Base-by-base conservation (phyloP, 2,888 invertebrate species). In the Pachydiplax longipennis region DNA sequence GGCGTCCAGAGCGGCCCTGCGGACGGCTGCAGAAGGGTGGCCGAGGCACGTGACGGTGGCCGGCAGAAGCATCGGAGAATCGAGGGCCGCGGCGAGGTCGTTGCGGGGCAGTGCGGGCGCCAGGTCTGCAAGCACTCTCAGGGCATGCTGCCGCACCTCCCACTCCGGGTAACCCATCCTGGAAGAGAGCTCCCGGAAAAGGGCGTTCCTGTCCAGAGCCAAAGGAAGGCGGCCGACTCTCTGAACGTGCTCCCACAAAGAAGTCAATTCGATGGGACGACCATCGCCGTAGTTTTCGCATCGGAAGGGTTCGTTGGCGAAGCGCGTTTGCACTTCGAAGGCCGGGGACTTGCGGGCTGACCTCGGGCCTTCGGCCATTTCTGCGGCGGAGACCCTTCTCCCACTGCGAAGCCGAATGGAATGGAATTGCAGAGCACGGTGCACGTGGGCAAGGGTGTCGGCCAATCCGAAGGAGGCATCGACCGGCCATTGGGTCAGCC, bases 141-240 rank as follows among this genome's bases (percentile, higher is more conserved):
- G 94, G 44, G 97, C 97, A 93, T 98, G 97, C 92, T 97, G 96
- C 15, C 97, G 95, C 61, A 98, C 97, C 94, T 97, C 97, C 96
- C 97, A 97, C 93, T 98, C 97, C 0, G 97, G 97, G 93, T 97
- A 97, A 73, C 96, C 95, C 82, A 97, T 94, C 90, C 97, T 95
- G 92, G 97, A 96, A 81, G 96, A 95, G 93, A 97, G 96, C 92
- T 97, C 97, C 90, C 95, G 94, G 93, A 97, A 97, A 92, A 97
- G 96, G 91, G 95, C 95, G 91, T 95, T 94, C 2, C 96, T 95
- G 93, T 96, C 96, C 90, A 96, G 95, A 92, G 96, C 95, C 37
- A 95, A 95, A 80, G 97, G 97, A 91, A 97, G 95, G 90, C 96
- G 95, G 91, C 96, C 96, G 91, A 97, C 97, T 91, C 97, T 95